Conservation (phyloP, 2,888 invertebrate genomes). For the Dryomyza anilis region DNA sequence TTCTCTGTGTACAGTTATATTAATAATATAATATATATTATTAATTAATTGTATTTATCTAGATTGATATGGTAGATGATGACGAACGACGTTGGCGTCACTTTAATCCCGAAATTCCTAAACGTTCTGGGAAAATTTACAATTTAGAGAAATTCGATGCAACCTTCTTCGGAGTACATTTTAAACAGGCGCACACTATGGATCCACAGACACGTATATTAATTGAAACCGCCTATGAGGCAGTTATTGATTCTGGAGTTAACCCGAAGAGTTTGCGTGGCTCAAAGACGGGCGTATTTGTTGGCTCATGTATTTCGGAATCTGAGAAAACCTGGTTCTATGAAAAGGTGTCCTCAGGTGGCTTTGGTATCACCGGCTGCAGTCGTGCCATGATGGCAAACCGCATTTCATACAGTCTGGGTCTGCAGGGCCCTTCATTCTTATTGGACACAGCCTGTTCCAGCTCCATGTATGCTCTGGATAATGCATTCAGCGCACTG, state of each 20-base stretch:
- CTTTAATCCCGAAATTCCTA: slow-evolving; percentile 76
- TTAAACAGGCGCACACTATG: slow-evolving; percentile 77
- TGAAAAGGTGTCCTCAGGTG: slow-evolving; percentile 67
- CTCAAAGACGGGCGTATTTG: slow-evolving; percentile 73
- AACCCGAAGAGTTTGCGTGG: slow-evolving; percentile 72
- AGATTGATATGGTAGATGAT: slow-evolving; percentile 83
- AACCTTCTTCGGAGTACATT: slow-evolving; percentile 76
- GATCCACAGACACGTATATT: slow-evolving; percentile 80
- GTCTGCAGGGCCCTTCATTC: slow-evolving; percentile 87
- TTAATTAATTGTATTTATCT: background rate
- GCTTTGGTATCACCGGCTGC: slow-evolving; percentile 68
- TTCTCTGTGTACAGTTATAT: too few species aligned
- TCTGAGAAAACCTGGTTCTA: slow-evolving; percentile 74
- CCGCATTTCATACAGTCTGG: slow-evolving; percentile 86
- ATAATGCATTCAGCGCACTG: slow-evolving; percentile 79
- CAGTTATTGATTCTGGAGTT: slow-evolving; percentile 75
- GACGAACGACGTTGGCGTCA: slow-evolving; percentile 78
- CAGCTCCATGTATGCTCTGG: slow-evolving; percentile 87
- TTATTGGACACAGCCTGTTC: slow-evolving; percentile 93
- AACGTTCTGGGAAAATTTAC: slow-evolving; percentile 74
- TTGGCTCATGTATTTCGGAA: slow-evolving; percentile 75
- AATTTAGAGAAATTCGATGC: slow-evolving; percentile 77
- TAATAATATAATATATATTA: too few species aligned
- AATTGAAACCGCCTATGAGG: slow-evolving; percentile 79
- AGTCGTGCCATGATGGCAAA: slow-evolving; percentile 92